Evolutionary conservation across 2,113 vertebrate species (phyloP).

Genomic region (Puma concolor): DNA sequence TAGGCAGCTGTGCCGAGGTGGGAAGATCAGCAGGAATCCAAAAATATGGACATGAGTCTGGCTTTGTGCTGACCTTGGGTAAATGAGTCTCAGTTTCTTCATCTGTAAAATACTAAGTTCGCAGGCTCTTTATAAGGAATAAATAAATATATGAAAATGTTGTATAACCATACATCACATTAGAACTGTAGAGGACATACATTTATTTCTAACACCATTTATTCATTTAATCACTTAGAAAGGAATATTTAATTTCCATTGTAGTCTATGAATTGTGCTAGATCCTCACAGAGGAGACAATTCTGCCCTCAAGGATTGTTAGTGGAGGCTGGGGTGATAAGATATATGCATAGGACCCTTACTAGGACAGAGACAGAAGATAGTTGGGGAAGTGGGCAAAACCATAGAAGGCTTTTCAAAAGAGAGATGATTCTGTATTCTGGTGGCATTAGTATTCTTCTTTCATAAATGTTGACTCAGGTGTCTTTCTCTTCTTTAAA

Average conservation of each 20-base stretch:
- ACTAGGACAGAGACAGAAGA: neutral
- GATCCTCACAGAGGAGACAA: neutral
- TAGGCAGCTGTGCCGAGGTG: neutral
- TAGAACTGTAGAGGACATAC: neutral
- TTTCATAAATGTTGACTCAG: neutral
- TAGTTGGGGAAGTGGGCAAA: neutral
- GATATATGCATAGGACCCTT: neutral
- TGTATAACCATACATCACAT: neutral
- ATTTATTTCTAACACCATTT: neutral
- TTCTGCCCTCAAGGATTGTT: neutral
- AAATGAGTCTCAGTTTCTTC: neutral
- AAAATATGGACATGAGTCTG: neutral
- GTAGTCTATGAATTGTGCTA: neutral
- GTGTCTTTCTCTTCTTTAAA: neutral
- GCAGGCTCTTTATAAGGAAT: neutral
- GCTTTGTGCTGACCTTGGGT: neutral
- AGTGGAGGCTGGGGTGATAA: neutral
- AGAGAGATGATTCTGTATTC: neutral
- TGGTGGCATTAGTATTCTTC: neutral
- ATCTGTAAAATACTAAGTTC: neutral
- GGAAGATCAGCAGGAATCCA: neutral
- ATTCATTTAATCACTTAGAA: constrained; percentile 5
- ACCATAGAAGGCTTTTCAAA: neutral
- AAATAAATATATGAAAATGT: neutral
- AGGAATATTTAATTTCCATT: neutral